These are phyloP conservation scores for Bubo bubo DNA, from an alignment of 2,113 vertebrate genomes.

Conservation along the genomic window DNA sequence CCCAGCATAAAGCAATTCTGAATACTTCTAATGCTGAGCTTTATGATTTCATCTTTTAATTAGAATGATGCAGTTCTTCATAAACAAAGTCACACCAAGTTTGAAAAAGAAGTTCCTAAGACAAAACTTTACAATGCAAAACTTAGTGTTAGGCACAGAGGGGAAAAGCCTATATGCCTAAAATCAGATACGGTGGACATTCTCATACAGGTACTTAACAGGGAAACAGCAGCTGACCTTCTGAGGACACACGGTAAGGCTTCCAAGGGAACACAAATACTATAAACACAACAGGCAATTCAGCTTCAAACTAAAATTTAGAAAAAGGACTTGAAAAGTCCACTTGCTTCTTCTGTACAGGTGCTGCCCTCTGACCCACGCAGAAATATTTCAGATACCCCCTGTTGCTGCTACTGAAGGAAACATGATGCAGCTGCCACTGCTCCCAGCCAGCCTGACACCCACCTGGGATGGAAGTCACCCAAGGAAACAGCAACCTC, in stretches of 20 bases:
- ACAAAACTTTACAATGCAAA: neutral
- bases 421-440: neutral
- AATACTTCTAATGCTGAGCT: neutral
- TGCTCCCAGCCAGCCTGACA: neutral
- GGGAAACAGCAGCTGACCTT: neutral
- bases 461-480: fast-evolving
- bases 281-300: neutral
- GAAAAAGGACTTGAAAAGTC: neutral
- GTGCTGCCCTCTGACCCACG: neutral
- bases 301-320: neutral
- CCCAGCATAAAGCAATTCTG: neutral
- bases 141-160: neutral
- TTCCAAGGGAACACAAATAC: neutral
- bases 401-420: neutral
- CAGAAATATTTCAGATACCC: neutral
- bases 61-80: neutral
- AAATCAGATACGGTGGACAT: fast-evolving
- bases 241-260: neutral
- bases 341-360: neutral
- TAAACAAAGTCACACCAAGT: neutral
- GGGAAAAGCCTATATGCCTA: neutral
- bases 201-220: neutral
- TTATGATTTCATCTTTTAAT: neutral
- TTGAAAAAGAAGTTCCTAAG: neutral
- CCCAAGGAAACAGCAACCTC: neutral